Base-by-base conservation (phyloP, 2,888 invertebrate genomes). In the Scrobipalpa costella region DNA sequence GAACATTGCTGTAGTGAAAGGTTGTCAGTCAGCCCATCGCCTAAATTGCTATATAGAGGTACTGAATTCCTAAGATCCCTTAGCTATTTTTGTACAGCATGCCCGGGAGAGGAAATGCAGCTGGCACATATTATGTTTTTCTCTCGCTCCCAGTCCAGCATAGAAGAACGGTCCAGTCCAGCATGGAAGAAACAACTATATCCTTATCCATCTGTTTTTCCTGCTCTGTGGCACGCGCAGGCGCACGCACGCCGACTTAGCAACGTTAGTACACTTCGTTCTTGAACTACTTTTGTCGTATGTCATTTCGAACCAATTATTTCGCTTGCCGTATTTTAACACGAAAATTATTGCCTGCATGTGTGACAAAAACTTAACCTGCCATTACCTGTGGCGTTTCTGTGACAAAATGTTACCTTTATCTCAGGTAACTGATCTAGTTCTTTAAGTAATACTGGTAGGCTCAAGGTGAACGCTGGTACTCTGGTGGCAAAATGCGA, bases 171-270 rank as follows among this genome's bases (percentile, higher is more conserved):
- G n/a, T n/a, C n/a, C n/a, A n/a, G n/a, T n/a, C n/a, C n/a, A n/a
- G n/a, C n/a, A n/a, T n/a, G n/a, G n/a, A n/a, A n/a, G n/a, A n/a
- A n/a, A n/a, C n/a, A n/a, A n/a, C n/a, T n/a, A n/a, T n/a, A n/a
- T n/a, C n/a, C n/a, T 27, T 27, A 27, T 3, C 27, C 55, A 34
- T n/a, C 15, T 27, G 33, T 34, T 27, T 15, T 7, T 15, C 15
- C 27, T 55, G 27, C 55, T 5, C 66, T 67, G 66, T 61, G 64
- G 57, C 62, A 34, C 61, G 44, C 63, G 50, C 62, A 58, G 55
- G 17, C 17, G 38, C 55, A 55, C 55, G 55, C 55, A 55, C 27
- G 55, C 27, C 34, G 34, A 55, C 55, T 34, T 55, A 55, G 55
- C 55, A 55, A 55, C 55, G 33, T 34, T n/a, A 55, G 55, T 55